Evolutionary conservation across 2,797 vertebrate species (phyloP).

Genomic region (Danio albolineatus): DNA sequence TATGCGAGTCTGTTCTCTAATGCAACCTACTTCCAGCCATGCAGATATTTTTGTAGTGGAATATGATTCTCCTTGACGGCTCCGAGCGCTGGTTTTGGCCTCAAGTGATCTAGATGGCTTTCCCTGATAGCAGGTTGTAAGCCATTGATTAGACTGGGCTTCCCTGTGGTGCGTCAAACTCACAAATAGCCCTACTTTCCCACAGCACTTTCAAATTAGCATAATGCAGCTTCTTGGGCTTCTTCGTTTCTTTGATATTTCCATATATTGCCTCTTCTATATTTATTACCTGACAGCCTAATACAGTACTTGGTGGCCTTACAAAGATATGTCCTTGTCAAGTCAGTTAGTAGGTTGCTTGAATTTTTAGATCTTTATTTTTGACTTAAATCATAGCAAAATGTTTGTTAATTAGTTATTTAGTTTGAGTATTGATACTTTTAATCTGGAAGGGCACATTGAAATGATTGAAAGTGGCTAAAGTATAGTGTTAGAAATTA

Average conservation of each 20-base stretch:
- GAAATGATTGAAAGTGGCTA: background rate
- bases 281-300: conserved; percentile 5
- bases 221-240: conserved; percentile 39
- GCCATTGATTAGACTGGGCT: conserved; percentile 29
- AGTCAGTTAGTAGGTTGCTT: conserved; percentile 5
- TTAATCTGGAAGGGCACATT: background rate
- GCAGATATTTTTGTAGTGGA: conserved; percentile 48
- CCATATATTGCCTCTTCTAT: conserved; percentile 11
- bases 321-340: background rate
- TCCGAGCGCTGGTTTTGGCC: background rate
- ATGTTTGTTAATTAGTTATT: too few relatives aligned
- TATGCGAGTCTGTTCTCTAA: conserved; percentile 31
- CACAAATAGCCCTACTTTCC: conserved; percentile 27
- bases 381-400: background rate
- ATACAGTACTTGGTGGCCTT: background rate
- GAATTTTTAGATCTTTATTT: background rate
- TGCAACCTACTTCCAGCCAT: conserved; percentile 23
- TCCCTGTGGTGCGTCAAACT: conserved; percentile 31
- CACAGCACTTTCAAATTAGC: conserved; percentile 30
- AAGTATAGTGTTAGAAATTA: too few relatives aligned
- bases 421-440: background rate
- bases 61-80: conserved; percentile 38
- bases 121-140: conserved; percentile 16
- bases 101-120: conserved; percentile 37
- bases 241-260: conserved; percentile 33